Evolutionary conservation across 2,888 invertebrate genomes (phyloP).

Genomic region (Trisateles emortualis): DNA sequence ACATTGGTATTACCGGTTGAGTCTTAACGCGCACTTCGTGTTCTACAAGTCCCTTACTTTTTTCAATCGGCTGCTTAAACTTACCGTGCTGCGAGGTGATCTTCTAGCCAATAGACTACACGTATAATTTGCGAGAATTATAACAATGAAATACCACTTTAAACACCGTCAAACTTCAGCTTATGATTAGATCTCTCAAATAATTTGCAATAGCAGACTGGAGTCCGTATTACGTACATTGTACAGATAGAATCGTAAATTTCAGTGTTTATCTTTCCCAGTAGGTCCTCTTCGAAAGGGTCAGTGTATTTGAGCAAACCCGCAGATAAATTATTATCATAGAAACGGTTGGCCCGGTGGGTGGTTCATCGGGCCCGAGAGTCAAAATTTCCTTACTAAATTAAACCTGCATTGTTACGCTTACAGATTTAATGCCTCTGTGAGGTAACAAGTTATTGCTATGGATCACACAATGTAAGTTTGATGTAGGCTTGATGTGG

Average conservation of each 20-base stretch:
- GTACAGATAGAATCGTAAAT: constrained; percentile 7
- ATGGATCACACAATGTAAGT: too few relatives aligned
- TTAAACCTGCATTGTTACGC: constrained; percentile 27
- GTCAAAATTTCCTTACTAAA: constrained; percentile 7
- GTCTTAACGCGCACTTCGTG: too few relatives aligned
- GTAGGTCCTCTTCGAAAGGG: constrained; percentile 9
- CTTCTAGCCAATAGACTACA: too few relatives aligned
- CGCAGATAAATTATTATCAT: constrained; percentile 23
- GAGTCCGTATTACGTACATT: not conserved
- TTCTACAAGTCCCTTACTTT: too few relatives aligned
- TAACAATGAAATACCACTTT: too few relatives aligned
- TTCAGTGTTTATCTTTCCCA: constrained; percentile 6
- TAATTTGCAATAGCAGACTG: not conserved
- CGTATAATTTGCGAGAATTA: too few relatives aligned
- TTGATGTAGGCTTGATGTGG: too few relatives aligned
- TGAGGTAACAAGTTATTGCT: not conserved
- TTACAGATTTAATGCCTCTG: constrained; percentile 15
- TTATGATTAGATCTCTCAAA: not conserved
- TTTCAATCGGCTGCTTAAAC: too few relatives aligned
- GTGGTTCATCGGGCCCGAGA: not conserved
- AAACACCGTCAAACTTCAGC: too few relatives aligned
- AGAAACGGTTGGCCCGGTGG: constrained; percentile 2
- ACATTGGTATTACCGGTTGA: too few relatives aligned
- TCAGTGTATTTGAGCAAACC: constrained; percentile 11
- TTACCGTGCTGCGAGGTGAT: too few relatives aligned